Base-by-base conservation (phyloP, 2,888 invertebrate species). In the Cenopis cana region DNA sequence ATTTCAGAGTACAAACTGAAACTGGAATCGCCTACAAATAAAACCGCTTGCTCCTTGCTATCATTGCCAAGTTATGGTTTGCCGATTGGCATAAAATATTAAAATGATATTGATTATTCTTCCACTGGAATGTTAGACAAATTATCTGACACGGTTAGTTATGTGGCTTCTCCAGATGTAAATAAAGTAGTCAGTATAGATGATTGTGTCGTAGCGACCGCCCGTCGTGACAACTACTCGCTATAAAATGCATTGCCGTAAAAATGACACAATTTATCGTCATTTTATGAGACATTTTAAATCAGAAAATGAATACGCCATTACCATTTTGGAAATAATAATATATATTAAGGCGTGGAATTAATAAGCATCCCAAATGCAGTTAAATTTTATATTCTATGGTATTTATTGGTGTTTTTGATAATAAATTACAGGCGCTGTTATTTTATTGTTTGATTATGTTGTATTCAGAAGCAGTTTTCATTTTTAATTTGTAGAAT, bases 201-300 rank as follows among this genome's bases (percentile, higher is more conserved):
- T 61, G 61, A 41, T 61, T 60, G 38, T 50, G 71, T 36, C 61
- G 66, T 57, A 46, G n/a, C 24, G 76, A 72, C 75, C 76, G 73
- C 76, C 77, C 75, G 77, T 57, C 14, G 75, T 17, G 74, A 36
- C 55, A 69, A 73, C 73, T 61, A 62, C 69, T 46, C 60, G 60
- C 66, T 60, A 20, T 69, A 73, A 70, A 69, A 69, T 55, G 62
- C 55, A 52, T 17, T 46, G 68, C 68, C 69, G 69, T 72, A 72
- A 72, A 72, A 68, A 69, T 69, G 54, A 72, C 72, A 65, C 69
- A 65, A 69, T 72, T 68, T 72, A 68, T 72, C 24, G 72, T 38
- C 36, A 38, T 69, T 69, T 72, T 72, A 71, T 67, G 71, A 41
- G 71, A 67, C 61, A 71, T 66, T 71, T 71, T 71, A 71, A 71